Evolutionary conservation across 2,113 vertebrate genomes (phyloP).

Genomic region (Scomber scombrus): DNA sequence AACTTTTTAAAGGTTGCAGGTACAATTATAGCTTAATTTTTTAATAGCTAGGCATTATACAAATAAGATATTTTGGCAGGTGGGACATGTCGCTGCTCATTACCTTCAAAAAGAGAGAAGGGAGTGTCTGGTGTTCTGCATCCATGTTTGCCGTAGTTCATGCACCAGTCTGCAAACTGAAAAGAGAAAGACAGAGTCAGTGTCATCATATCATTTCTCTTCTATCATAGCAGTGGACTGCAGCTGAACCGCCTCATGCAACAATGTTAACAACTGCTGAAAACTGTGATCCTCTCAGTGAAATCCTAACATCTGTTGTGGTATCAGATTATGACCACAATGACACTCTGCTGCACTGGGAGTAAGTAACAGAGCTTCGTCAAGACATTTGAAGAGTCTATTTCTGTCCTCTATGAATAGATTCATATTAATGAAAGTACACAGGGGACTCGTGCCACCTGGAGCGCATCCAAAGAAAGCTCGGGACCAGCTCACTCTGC

Average conservation of each 20-base stretch:
- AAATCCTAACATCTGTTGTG: conserved; percentile 29
- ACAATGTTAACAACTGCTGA: conserved; percentile 50
- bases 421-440: conserved; percentile 39
- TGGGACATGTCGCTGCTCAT: not conserved
- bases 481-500: not conserved
- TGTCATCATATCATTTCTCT: conserved; percentile 10
- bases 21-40: too few species aligned
- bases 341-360: conserved; percentile 1
- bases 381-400: conserved; percentile 37
- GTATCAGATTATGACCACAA: conserved; percentile 36
- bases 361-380: not conserved
- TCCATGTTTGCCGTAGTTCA: conserved; percentile 95
- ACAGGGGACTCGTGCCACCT: conserved; percentile 45
- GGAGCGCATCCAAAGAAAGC: conserved; percentile 25
- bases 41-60: not conserved
- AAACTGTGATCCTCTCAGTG: conserved; percentile 9
- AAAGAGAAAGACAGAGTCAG: conserved; percentile 3
- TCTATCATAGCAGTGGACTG: not conserved
- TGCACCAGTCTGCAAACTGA: conserved; percentile 98
- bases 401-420: conserved; percentile 59
- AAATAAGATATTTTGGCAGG: not conserved
- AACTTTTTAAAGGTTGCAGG: too few species aligned
- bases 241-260: not conserved
- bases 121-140: conserved; percentile 96
- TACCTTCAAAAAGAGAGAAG: conserved; percentile 99